phyloP scores from a whole-genome alignment of 1,140 invertebrate genomes.

The Drosophila repleta region DNA sequence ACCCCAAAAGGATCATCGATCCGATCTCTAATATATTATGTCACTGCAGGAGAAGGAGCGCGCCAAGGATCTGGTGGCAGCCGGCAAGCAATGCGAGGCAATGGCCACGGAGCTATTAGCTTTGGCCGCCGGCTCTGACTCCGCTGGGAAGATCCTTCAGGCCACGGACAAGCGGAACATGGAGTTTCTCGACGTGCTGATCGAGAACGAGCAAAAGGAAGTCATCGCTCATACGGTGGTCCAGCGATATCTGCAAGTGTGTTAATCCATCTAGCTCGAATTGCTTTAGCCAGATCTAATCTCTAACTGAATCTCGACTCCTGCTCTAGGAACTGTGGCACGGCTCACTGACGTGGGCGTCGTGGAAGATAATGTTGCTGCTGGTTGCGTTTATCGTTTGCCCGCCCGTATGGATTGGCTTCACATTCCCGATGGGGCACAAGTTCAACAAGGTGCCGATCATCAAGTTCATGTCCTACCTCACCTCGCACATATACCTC shows the following conservation, averaged over 20 bases:
- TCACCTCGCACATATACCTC: slow-evolving; percentile 98
- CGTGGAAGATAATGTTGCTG: slow-evolving; percentile 96
- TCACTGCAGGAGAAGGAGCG: slow-evolving; percentile 95
- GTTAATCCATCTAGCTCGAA: slow-evolving; percentile 48
- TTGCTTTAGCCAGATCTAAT: background rate
- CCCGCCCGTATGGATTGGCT: slow-evolving; percentile 97
- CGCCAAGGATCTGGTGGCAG: slow-evolving; percentile 96
- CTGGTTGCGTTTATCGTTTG: slow-evolving; percentile 96
- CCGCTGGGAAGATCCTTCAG: slow-evolving; percentile 94
- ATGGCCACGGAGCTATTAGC: slow-evolving; percentile 98
- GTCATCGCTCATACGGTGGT: slow-evolving; percentile 96
- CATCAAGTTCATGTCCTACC: slow-evolving; percentile 99
- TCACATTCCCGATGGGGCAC: slow-evolving; percentile 97
- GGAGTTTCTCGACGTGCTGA: slow-evolving; percentile 98
- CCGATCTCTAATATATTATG: background rate
- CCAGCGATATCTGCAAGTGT: slow-evolving; percentile 93
- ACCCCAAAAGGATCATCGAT: background rate
- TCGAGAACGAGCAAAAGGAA: slow-evolving; percentile 99
- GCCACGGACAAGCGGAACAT: slow-evolving; percentile 96
- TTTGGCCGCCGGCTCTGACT: slow-evolving; percentile 96
- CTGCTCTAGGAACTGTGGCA: slow-evolving; percentile 95
- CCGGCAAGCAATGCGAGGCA: slow-evolving; percentile 97
- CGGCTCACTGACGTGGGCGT: slow-evolving; percentile 97
- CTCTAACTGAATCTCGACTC: slow-evolving; percentile 1
- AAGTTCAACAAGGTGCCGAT: slow-evolving; percentile 98